Evolutionary conservation across 1,140 invertebrate genomes (phyloP), one percentile per base, ranked within the genome.

Genomic region (Panagrolaimus sp.): DNA sequence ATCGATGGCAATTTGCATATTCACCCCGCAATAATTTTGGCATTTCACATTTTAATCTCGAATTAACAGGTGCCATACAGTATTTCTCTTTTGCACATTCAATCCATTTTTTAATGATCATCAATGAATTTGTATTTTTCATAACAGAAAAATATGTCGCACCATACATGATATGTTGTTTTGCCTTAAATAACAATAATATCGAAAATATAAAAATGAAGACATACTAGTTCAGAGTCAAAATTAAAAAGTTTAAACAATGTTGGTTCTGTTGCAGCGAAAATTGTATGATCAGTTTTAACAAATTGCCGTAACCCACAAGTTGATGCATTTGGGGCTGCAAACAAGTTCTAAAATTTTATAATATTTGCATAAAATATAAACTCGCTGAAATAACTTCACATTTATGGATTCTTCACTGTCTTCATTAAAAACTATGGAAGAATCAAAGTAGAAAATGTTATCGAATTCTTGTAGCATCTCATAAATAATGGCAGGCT

Each of bases 1-100:
- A 52, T 52, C 48, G 48, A 52, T 52, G 48, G 8, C 48, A 52
- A 14, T 52, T 52, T 9, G 48, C 48, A 14, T 52, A 52, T 1
- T 8, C 48, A 52, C 48, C 48, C 9, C n/a, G 17, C 7, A n/a
- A n/a, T 2, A 52, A 24, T 8, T n/a, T 24, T 7, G 8, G 17
- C 4, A 24, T 8, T 21, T 52, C 9, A 24, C 48, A 52, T 21
- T 52, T 0, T 1, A 52, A n/a, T 4, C 15, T 7, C 5, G 17
- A 24, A n/a, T 24, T 24, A 21, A 1, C 1, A 12, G 48, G 48
- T 1, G 48, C 48, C 48, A 52, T 52, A 24, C 48, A 52, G 26
- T 15, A 8, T 52, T 52, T 8, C 5, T n/a, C 1, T 4, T 21
- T n/a, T 1, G 48, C 48, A 14, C 48, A 52, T 5, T 52, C 48